Evolutionary conservation across 2,113 vertebrate species (phyloP).

Genomic region (Hypanus sabinus): DNA sequence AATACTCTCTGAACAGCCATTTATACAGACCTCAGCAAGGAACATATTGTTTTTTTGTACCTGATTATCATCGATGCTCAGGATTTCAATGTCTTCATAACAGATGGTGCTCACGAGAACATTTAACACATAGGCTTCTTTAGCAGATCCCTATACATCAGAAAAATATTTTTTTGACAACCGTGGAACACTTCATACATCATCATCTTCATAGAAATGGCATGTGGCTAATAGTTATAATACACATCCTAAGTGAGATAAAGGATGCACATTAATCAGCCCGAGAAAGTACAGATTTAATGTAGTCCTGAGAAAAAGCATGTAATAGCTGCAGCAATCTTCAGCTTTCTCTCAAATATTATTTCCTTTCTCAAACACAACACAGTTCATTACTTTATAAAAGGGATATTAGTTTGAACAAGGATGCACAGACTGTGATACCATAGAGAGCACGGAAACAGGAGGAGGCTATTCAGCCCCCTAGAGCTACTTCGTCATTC

Average conservation of each 20-base stretch:
- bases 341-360: background rate
- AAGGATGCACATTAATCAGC: slow-evolving; percentile 26
- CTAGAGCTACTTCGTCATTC: no score
- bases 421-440: background rate
- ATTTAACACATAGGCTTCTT: background rate
- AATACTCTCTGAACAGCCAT: background rate
- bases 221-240: slow-evolving; percentile 30
- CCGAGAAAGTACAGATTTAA: slow-evolving; percentile 1
- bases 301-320: background rate
- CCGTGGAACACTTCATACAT: slow-evolving; percentile 6
- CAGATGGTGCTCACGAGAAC: slow-evolving; percentile 8
- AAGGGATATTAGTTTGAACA: background rate
- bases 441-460: no score
- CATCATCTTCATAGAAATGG: slow-evolving; percentile 35
- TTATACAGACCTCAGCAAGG: background rate
- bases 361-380: background rate
- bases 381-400: background rate
- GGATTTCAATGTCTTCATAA: slow-evolving; percentile 11
- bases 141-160: slow-evolving; percentile 27
- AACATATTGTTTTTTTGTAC: background rate
- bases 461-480: no score
- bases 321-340: background rate
- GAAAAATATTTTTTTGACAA: slow-evolving; percentile 7
- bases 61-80: background rate
- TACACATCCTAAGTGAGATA: slow-evolving; percentile 32